A percentile compares a stretch with the other conserved stretches of the same genome.
phyloP scores from a whole-genome alignment of 2,113 vertebrate genomes.

The Gallinago jamesoni region DNA sequence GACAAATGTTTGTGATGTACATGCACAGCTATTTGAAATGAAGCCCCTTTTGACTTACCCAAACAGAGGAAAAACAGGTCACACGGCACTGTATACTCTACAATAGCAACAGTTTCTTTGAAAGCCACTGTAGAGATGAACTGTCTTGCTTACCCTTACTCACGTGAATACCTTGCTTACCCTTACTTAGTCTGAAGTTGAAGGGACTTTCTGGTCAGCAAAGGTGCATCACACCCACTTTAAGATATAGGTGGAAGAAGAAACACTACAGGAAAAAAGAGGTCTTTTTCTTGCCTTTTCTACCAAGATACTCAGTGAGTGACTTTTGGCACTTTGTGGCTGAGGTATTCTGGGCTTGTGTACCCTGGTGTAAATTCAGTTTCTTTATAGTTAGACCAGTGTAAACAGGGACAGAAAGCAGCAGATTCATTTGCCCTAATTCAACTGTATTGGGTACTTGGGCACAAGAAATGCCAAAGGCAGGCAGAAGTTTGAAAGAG shows the following conservation, averaged over 20 bases:
- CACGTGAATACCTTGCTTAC: not conserved
- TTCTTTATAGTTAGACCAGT: not conserved
- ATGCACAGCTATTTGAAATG: not conserved
- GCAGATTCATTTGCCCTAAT: not conserved
- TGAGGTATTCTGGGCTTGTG: not conserved
- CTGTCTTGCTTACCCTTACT: not conserved
- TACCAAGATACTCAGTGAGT: not conserved
- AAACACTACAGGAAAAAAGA: not conserved
- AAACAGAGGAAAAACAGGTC: not conserved
- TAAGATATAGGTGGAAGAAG: not conserved
- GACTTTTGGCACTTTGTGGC: not conserved
- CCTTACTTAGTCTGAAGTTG: not conserved
- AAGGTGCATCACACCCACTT: not conserved
- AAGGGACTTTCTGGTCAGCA: not conserved
- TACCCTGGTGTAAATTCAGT: not conserved
- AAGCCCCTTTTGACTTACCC: not conserved
- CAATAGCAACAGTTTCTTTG: not conserved
- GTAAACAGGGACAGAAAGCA: not conserved
- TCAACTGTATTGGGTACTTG: not conserved
- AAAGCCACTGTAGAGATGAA: not conserved
- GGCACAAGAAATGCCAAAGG: not conserved
- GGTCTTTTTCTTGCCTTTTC: not conserved
- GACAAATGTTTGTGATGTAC: slow-evolving; percentile 18
- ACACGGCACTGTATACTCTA: not conserved
- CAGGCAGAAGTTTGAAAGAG: not conserved